A percentile compares a stretch with the other conserved stretches of the same genome.
These are phyloP conservation scores for Osedax frankpressi DNA, from an alignment of 2,888 invertebrate species.

Conservation along the genomic window DNA sequence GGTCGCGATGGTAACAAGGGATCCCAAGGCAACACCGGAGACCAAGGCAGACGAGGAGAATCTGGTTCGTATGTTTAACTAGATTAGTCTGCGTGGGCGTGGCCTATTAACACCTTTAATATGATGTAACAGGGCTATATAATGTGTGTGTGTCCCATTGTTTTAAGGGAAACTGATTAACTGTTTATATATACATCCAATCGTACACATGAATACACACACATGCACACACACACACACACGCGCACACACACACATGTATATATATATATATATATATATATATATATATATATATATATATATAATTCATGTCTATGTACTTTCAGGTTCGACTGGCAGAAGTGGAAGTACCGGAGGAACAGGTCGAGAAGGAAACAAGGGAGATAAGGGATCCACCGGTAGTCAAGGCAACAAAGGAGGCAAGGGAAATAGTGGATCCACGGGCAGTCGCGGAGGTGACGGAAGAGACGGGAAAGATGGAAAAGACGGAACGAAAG, in stretches of 20 bases:
- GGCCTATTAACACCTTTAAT: not conserved
- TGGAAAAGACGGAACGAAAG: not conserved
- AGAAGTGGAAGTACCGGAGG: not conserved
- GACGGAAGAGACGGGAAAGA: not conserved
- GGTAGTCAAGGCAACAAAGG: conserved; percentile 51
- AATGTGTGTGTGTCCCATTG: too few relatives aligned
- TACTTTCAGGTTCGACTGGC: not conserved
- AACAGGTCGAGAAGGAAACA: not conserved
- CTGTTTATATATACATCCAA: too few relatives aligned
- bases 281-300: too few relatives aligned
- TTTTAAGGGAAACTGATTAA: too few relatives aligned
- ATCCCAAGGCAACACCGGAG: not conserved
- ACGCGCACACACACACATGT: too few relatives aligned
- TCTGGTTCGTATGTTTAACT: conserved; percentile 28
- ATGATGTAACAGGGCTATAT: too few relatives aligned
- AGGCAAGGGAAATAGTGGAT: conserved; percentile 17
- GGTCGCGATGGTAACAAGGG: not conserved
- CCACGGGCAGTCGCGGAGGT: conserved; percentile 11
- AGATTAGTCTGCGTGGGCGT: not conserved
- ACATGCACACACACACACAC: too few relatives aligned
- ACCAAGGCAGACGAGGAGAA: conserved; percentile 22
- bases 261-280: too few relatives aligned
- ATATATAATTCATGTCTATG: not conserved
- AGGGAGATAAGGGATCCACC: conserved; percentile 16
- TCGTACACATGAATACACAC: too few relatives aligned